Evolutionary conservation across 2,113 vertebrate genomes (phyloP).

Genomic region (Grus americana): DNA sequence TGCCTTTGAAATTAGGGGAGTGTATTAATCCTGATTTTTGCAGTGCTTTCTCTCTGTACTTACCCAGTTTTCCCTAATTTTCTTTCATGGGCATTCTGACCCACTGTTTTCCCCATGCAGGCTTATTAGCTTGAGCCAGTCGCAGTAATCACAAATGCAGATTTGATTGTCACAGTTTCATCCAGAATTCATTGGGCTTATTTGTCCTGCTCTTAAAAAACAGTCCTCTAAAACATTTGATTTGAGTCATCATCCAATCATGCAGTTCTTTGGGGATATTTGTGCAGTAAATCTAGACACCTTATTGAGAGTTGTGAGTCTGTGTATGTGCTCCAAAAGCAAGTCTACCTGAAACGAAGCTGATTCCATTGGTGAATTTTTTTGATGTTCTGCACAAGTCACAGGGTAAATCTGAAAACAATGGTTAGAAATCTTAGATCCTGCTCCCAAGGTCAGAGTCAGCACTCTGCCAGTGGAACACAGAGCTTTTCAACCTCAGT

Average conservation of each 20-base stretch:
- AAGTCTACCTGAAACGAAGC: not conserved
- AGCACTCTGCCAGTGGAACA: not conserved
- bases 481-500: not conserved
- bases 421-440: not conserved
- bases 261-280: not conserved
- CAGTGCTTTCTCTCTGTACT: not conserved
- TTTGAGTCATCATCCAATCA: not conserved
- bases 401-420: not conserved
- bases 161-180: not conserved
- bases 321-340: not conserved
- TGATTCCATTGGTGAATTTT: not conserved
- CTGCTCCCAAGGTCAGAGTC: not conserved
- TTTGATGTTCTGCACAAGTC: not conserved
- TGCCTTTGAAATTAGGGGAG: not conserved
- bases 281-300: not conserved
- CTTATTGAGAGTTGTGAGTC: too few species aligned
- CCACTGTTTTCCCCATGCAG: not conserved
- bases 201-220: not conserved
- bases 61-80: not conserved
- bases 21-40: not conserved
- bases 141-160: not conserved
- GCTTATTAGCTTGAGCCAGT: not conserved
- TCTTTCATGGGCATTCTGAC: not conserved
- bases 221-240: not conserved
- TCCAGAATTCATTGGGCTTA: not conserved